Conservation (phyloP, 2,797 vertebrate species). For the Gymnoscopelus microlampas region DNA sequence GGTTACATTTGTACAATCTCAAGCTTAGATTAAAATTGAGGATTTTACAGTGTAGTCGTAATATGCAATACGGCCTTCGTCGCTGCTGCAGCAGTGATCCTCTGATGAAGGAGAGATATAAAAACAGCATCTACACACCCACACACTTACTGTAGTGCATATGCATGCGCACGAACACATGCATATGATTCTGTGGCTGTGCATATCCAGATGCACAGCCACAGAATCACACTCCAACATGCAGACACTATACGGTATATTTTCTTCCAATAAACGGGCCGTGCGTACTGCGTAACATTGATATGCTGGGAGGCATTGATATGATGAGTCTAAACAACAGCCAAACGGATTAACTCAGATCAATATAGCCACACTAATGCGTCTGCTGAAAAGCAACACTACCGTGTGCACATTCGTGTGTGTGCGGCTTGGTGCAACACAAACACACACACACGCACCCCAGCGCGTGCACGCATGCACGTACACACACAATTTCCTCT, state of each 20-base stretch:
- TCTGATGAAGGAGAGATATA: constrained; percentile 3
- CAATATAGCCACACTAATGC: constrained; percentile 34
- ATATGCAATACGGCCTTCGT: constrained; percentile 1
- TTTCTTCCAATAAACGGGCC: constrained; percentile 36
- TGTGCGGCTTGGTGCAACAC: no score
- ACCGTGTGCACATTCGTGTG: constrained; percentile 20
- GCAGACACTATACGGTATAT: constrained; percentile 16
- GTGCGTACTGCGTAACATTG: constrained; percentile 9
- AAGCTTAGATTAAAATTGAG: no score
- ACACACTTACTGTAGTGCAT: neutral
- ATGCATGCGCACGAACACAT: constrained; percentile 16
- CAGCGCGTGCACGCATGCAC: no score
- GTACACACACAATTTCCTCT: constrained; percentile 4
- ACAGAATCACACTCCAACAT: neutral
- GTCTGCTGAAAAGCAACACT: constrained; percentile 42
- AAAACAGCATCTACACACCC: constrained; percentile 2
- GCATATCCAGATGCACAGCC: neutral
- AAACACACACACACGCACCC: no score
- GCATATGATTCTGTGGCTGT: no score
- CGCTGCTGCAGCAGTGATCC: neutral
- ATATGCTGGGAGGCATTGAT: constrained; percentile 22
- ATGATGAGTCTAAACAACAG: constrained; percentile 37
- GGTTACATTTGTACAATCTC: no score
- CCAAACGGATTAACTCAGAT: constrained; percentile 32
- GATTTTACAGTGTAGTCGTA: neutral